Conservation (phyloP, 2,113 vertebrate genomes). For the Atractosteus spatula region DNA sequence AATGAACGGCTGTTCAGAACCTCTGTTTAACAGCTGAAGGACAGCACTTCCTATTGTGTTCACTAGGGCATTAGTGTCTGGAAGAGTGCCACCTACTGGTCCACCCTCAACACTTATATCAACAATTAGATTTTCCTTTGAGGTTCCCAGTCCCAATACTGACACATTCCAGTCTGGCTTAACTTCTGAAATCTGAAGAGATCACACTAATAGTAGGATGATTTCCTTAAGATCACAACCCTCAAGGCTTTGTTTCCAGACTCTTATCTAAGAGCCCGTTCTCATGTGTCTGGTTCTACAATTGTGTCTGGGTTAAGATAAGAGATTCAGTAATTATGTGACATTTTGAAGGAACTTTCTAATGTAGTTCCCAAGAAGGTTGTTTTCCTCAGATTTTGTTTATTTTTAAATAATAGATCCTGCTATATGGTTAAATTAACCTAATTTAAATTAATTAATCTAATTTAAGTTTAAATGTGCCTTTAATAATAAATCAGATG, state of each 20-base stretch:
- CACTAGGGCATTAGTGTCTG: no score
- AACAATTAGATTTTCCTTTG: background rate
- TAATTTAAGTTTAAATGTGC: no score
- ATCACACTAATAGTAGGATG: background rate
- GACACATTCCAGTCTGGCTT: no score
- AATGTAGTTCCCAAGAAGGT: slow-evolving; percentile 22
- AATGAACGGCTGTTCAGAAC: no score
- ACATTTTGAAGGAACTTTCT: slow-evolving; percentile 18
- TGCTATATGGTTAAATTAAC: slow-evolving; percentile 13
- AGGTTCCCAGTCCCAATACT: background rate
- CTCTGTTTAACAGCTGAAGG: no score
- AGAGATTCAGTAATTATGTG: slow-evolving; percentile 21
- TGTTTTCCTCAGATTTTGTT: slow-evolving; percentile 17
- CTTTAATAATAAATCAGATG: no score
- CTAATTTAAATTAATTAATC: background rate
- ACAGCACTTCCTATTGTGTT: no score
- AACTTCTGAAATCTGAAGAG: background rate
- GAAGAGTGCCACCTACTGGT: no score
- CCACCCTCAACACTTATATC: no score
- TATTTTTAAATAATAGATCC: slow-evolving; percentile 7
- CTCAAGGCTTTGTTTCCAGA: slow-evolving; percentile 5
- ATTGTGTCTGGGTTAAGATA: slow-evolving; percentile 14
- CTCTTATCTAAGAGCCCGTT: slow-evolving; percentile 16
- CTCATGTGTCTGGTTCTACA: slow-evolving; percentile 18
- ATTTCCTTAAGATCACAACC: background rate